phyloP scores from a whole-genome alignment of 1,140 invertebrate genomes.

The Pseudomyrmex flavicornis region DNA sequence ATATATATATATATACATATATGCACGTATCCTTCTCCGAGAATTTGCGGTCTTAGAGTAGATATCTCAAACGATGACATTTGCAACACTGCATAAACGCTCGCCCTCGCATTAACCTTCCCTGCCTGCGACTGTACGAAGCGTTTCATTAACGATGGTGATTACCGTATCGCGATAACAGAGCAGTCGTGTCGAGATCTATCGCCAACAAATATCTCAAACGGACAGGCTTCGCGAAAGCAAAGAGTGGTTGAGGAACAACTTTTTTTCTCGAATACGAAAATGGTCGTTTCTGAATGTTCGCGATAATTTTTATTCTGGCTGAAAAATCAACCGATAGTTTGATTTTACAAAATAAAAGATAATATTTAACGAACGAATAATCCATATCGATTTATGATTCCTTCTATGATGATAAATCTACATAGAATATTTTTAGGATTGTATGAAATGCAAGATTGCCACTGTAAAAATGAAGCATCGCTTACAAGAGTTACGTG shows the following conservation, averaged over 20 bases:
- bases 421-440: background rate
- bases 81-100: constrained; percentile 39
- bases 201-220: constrained; percentile 26
- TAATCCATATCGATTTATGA: too few relatives aligned
- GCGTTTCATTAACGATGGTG: constrained; percentile 43
- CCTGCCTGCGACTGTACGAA: background rate
- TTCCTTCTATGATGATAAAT: background rate
- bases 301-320: too few relatives aligned
- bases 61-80: constrained; percentile 59
- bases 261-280: background rate
- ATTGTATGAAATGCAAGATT: background rate
- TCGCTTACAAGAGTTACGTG: background rate
- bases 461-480: background rate
- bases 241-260: background rate
- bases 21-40: constrained; percentile 8
- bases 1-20: background rate
- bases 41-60: constrained; percentile 52
- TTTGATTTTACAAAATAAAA: too few relatives aligned
- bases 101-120: constrained; percentile 33
- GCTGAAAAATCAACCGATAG: too few relatives aligned
- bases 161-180: constrained; percentile 44
- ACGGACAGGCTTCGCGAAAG: background rate
- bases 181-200: background rate
- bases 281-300: too few relatives aligned
- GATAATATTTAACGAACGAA: too few relatives aligned